Conservation (phyloP, 2,113 vertebrate genomes). For the Benitochromis conjunctus region DNA sequence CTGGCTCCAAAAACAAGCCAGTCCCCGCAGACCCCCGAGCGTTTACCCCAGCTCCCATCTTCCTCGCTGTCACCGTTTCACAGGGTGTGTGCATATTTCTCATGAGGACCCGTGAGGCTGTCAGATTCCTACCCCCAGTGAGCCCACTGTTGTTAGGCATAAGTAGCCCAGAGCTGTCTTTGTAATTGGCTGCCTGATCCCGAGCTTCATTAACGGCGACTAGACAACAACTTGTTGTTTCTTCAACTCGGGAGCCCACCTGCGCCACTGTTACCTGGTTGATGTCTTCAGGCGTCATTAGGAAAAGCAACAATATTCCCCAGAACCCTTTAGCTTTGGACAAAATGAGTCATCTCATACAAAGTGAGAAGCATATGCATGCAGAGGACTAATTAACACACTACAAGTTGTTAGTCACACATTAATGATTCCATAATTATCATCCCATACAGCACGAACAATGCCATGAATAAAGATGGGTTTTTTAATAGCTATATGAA, state of each 20-base stretch:
- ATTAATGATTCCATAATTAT: not conserved
- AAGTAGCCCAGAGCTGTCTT: constrained; percentile 1
- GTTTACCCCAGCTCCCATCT: not conserved
- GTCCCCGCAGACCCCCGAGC: not conserved
- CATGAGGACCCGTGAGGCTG: not conserved
- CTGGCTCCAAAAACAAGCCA: not conserved
- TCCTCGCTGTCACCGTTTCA: not conserved
- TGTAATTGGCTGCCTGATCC: constrained; percentile 30
- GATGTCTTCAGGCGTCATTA: constrained; percentile 55
- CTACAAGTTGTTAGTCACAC: not conserved
- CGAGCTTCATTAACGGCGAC: constrained; percentile 54
- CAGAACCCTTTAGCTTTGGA: constrained; percentile 9
- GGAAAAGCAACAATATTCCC: constrained; percentile 65
- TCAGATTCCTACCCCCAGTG: not conserved
- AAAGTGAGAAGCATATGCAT: not conserved
- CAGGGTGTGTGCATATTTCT: not conserved
- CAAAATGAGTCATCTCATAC: constrained; percentile 49
- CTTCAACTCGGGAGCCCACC: constrained; percentile 1
- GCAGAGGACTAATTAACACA: not conserved
- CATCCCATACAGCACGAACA: not conserved
- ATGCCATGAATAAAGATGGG: not conserved
- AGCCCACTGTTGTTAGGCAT: constrained; percentile 25
- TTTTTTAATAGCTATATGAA: not conserved
- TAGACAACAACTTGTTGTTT: constrained; percentile 37
- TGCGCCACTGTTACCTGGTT: constrained; percentile 23